Base-by-base conservation (phyloP, 2,113 vertebrate genomes). In the Lethenteron camtschaticum region DNA sequence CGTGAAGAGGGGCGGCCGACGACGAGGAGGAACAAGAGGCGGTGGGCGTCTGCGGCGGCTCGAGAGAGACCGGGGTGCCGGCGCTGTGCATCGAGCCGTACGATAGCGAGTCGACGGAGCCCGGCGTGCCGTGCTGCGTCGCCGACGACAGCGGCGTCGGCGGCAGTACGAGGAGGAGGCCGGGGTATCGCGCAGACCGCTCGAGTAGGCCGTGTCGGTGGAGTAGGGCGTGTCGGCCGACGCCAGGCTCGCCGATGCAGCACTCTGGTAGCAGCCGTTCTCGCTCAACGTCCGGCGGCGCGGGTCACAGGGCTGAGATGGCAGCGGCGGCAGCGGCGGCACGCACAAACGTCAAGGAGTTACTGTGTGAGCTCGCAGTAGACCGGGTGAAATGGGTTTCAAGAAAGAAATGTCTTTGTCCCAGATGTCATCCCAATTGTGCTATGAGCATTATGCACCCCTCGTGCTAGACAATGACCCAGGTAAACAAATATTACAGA, bases 141-240 rank as follows among this genome's bases (percentile, higher is more conserved):
- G 91, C 90, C 63, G 88, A 89, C 4, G 66, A 68, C 79, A 87
- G 87, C 0, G 89, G 87, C 1, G 90, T 96, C 60, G 79, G 82
- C 13, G 87, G 84, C 24, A 16, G 63, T 24, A 66, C 71, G 87
- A 83, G 11, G 85, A 89, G 6, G 90, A 96, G 77, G 85, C 85
- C 1, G 94, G 92, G 3, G 94, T 99, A 74, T 96, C 94, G 69
- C 90, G 87, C 73, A 85, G 86, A 69, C 84, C 81, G 79, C 90
- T 99, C 79, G 87, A 95, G 76, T 94, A 97, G 69, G 89, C 89
- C 0, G 92, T 95, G 79, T 99, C 94, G 6, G 85, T 81, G 74
- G 90, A 95, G 75, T 90, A 82, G 0, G 94, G 94, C 0, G 94
- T 99, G n/a, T 24, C 63, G 24, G n/a, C 63, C 24, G 63, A 16